Base-by-base conservation (phyloP, 2,797 vertebrate species). In the Spinus pinus region DNA sequence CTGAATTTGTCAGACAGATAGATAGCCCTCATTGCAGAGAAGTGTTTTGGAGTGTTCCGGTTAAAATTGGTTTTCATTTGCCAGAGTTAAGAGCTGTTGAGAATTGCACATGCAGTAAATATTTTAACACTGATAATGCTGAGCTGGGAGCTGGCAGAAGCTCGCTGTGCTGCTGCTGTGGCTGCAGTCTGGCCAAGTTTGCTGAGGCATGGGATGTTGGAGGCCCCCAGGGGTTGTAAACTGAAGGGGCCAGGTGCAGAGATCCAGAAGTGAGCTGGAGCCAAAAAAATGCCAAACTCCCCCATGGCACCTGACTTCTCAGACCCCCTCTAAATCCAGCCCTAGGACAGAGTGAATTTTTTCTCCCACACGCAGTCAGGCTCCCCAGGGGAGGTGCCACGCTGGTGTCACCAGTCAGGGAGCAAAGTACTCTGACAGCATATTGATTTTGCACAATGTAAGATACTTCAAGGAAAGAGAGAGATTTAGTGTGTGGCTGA, bases 61-160 rank as follows among this genome's bases (percentile, higher is more conserved):
- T 95, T 96, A 96, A 95, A 96, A 95, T 93, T 84, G 89, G 87
- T 71, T 97, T 96, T 95, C 91, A 96, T 97, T 96, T 95, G 72
- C 94, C 47, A 58, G 88, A 88, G 79, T 94, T 93, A 94, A 96
- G 95, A 94, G 94, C 95, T 84, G 87, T 94, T 95, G 96, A 96
- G 94, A 93, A 93, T 1, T 74, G 86, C 87, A 94, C 88, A 94
- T 86, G 86, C 86, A 92, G 93, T 94, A 95, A 80, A 93, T 95
- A 92, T 95, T 96, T 95, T 89, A 97, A 95, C 95, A 65, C 66
- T 87, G 90, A 78, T 89, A 95, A 71, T 71, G 79, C 84, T 94
- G 93, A 94, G 80, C 83, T 88, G 90, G 83, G 86, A 92, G 61
- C 73, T 87, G 88, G 84, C 58, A 75, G 82, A 60, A 91, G 46